Evolutionary conservation across 2,888 invertebrate species (phyloP).

Genomic region (Agrenia bidenticulata): DNA sequence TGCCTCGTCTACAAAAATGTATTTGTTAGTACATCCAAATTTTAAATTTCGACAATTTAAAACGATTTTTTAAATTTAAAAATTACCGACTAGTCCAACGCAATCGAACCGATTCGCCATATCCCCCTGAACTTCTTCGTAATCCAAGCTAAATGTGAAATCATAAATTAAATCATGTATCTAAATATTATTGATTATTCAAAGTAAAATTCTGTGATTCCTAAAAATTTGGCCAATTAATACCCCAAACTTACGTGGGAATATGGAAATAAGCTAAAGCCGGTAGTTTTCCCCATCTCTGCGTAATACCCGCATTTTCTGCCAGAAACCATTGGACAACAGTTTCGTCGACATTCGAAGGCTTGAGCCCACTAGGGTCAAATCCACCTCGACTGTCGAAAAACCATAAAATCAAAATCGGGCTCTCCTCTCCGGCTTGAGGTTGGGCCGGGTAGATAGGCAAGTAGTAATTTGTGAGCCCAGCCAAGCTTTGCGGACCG

Average conservation of each 20-base stretch:
- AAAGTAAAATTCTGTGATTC: no score
- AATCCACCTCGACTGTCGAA: slow-evolving; percentile 36
- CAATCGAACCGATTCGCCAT: slow-evolving; percentile 26
- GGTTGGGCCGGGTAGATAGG: slow-evolving; percentile 20
- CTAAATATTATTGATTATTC: background rate
- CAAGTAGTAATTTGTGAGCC: slow-evolving; percentile 31
- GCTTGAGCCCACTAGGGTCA: slow-evolving; percentile 24
- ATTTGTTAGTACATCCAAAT: background rate
- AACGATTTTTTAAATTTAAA: background rate
- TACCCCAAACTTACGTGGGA: slow-evolving; percentile 26
- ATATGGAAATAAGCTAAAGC: slow-evolving; percentile 35
- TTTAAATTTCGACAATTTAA: background rate
- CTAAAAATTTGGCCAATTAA: no score
- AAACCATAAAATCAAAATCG: slow-evolving; percentile 33
- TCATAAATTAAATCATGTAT: background rate
- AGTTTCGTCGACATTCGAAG: slow-evolving; percentile 22
- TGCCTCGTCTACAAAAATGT: slow-evolving; percentile 21
- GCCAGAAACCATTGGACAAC: slow-evolving; percentile 27
- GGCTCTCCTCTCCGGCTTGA: slow-evolving; percentile 6
- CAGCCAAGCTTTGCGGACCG: slow-evolving; percentile 5
- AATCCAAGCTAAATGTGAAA: slow-evolving; percentile 21
- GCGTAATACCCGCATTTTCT: slow-evolving; percentile 14
- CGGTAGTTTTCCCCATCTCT: slow-evolving; percentile 27
- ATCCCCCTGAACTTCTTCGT: slow-evolving; percentile 30
- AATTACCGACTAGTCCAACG: slow-evolving; percentile 29